These are phyloP conservation scores for Cyaniris semiargus DNA, from an alignment of 2,888 invertebrate species.

Conservation along the genomic window DNA sequence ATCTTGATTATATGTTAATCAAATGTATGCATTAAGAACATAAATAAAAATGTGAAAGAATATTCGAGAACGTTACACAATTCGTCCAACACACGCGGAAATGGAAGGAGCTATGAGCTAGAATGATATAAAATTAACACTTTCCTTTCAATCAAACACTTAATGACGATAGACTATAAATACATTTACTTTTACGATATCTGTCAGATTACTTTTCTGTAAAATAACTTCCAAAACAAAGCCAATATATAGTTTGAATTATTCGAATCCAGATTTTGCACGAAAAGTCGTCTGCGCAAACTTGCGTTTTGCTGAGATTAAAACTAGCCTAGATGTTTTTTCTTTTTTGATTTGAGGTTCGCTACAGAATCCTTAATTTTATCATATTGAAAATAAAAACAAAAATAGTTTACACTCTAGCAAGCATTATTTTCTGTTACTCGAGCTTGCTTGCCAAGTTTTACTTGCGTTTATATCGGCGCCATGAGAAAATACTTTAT, in stretches of 20 bases:
- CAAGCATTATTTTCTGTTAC: background rate
- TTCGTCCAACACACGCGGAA: background rate
- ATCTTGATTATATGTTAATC: background rate
- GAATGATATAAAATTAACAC: conserved; percentile 11
- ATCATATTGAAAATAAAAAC: no score
- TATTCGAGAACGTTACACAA: conserved; percentile 12
- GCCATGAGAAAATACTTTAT: conserved; percentile 1
- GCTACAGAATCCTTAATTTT: no score
- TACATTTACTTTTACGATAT: background rate
- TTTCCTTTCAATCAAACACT: conserved; percentile 3
- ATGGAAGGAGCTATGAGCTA: background rate
- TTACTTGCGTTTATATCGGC: background rate
- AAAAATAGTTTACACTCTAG: no score
- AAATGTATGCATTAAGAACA: conserved; percentile 4
- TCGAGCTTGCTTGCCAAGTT: background rate
- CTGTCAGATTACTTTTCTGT: background rate
- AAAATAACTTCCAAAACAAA: background rate
- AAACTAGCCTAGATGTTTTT: no score
- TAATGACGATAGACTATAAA: background rate
- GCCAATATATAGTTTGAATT: background rate
- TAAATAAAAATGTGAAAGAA: background rate
- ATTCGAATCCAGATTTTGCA: no score
- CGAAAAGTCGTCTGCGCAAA: no score
- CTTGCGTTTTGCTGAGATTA: no score
- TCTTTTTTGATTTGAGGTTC: no score